Percentiles rank a stretch among this genome's conserved stretches.
phyloP scores from a whole-genome alignment of 2,113 vertebrate species.

The Porphyrio hochstetteri region DNA sequence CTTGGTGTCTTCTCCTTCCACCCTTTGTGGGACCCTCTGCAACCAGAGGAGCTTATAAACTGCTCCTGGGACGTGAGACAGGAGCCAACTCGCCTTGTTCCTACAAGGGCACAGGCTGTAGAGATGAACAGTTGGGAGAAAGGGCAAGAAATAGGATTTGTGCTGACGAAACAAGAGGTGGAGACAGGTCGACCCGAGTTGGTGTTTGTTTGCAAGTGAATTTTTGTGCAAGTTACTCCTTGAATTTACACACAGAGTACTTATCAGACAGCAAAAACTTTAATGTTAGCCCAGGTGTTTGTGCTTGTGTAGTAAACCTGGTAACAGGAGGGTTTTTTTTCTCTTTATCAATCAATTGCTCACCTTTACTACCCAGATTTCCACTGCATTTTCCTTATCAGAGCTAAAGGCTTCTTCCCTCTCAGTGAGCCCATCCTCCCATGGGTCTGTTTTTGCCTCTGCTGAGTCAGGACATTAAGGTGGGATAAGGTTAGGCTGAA shows the following conservation, averaged over 20 bases:
- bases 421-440: accelerated
- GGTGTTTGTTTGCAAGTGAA: neutral
- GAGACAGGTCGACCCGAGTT: neutral
- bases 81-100: neutral
- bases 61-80: neutral
- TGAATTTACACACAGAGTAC: neutral
- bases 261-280: neutral
- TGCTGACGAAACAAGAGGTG: neutral
- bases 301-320: neutral
- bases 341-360: neutral
- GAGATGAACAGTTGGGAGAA: neutral
- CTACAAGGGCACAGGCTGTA: neutral
- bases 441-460: neutral
- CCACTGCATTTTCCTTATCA: neutral
- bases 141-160: neutral
- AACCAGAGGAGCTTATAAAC: neutral
- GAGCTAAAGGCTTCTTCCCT: neutral
- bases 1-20: neutral
- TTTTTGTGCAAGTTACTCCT: neutral
- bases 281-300: neutral
- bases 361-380: neutral
- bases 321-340: neutral
- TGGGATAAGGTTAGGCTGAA: neutral
- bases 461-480: neutral
- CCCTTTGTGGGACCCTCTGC: neutral